Evolutionary conservation across 2,797 vertebrate species (phyloP), one percentile per base, ranked within the genome.

Genomic region (Philypnodon macrostomus): DNA sequence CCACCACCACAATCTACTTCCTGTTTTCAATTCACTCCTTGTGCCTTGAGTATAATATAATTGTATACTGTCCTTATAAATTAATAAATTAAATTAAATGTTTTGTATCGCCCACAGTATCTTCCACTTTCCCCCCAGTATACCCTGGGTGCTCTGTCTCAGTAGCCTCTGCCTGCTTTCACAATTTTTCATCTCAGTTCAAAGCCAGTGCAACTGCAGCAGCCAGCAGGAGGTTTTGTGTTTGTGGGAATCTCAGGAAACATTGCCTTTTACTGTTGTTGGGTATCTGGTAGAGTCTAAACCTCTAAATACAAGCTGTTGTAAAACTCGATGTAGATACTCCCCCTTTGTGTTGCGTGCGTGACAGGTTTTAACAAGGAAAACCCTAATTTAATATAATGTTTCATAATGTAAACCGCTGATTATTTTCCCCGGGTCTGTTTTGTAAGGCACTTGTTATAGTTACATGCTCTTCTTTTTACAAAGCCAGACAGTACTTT

Each of bases 161-260:
- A 73, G 74, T 79, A 67, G 76, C 67, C 59, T 66, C 52, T 67
- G 63, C 40, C 30, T 61, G 69, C 56, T 77, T 79, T 77, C 60
- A 66, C 38, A 36, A 31, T 62, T 70, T 73, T 74, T 77, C 67
- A 81, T 81, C 74, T 75, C 63, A 76, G 81, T 86, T 87, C 85
- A 86, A 87, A 87, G 85, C 70, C 44, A 47, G 42, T 57, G 70
- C 67, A 75, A 73, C 80, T 54, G 58, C 80, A 66, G 56, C 52
- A 84, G 71, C 68, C 81, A 83, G 83, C 81, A 81, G 73, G 82
- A 84, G 70, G 68, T 70, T 75, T 81, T 79, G 67, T 81, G 73
- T 85, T 86, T 80, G 80, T 79, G 66, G 70, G 75, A 81, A 80
- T 84, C 75, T 76, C 79, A 80, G 80, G 74, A 82, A 87, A 54